phyloP scores from a whole-genome alignment of 1,140 invertebrate genomes.

The Melanaphis sacchari region DNA sequence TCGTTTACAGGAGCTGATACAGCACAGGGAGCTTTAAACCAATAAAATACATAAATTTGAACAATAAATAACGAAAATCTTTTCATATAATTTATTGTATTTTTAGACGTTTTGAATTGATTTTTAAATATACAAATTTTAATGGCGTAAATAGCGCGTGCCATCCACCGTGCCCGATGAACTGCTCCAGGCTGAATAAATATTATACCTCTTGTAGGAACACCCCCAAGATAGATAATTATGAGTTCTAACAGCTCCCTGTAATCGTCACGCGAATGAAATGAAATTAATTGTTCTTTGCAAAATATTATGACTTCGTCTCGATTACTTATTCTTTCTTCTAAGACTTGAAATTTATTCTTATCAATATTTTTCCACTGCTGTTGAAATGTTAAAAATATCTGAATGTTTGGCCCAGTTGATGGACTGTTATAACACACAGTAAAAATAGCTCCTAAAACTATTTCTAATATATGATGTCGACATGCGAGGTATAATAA shows the following conservation, averaged over 20 bases:
- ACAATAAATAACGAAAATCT: neutral
- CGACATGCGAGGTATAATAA: constrained; percentile 51
- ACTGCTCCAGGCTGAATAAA: constrained; percentile 62
- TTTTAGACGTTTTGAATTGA: constrained; percentile 10
- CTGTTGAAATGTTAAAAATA: neutral
- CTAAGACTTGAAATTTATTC: neutral
- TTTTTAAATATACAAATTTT: constrained; percentile 31
- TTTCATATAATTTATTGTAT: constrained; percentile 5
- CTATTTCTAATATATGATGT: constrained; percentile 49
- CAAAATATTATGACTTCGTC: neutral
- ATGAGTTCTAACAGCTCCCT: constrained; percentile 63
- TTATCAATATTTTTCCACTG: neutral
- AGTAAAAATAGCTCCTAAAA: constrained; percentile 13
- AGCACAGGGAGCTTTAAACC: constrained; percentile 9
- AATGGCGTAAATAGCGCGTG: constrained; percentile 63
- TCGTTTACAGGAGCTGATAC: neutral
- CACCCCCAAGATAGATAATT: constrained; percentile 63
- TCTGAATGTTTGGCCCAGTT: neutral
- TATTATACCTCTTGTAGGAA: constrained; percentile 60
- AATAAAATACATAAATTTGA: neutral
- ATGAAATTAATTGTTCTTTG: neutral
- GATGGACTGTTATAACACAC: neutral
- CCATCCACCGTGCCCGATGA: constrained; percentile 63
- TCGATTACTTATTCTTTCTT: neutral
- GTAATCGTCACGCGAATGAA: constrained; percentile 62